Evolutionary conservation across 2,113 vertebrate species (phyloP).

Genomic region (Glaucidium brasilianum): DNA sequence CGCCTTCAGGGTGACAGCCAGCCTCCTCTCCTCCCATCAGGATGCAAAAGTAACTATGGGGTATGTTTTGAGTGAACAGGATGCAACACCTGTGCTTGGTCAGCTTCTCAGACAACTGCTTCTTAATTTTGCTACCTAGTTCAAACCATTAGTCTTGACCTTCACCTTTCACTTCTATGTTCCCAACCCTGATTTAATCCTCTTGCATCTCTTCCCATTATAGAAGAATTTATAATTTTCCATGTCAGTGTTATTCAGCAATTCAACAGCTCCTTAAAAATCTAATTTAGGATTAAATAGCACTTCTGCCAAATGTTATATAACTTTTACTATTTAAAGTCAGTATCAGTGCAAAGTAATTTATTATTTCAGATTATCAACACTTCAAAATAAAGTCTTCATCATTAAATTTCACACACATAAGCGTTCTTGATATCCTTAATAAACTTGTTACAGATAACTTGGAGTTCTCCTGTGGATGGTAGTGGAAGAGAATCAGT

Average conservation of each 20-base stretch:
- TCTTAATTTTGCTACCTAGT: not conserved
- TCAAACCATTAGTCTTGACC: not conserved
- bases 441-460: not conserved
- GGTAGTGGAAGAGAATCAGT: not conserved
- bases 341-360: not conserved
- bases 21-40: fast-evolving
- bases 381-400: not conserved
- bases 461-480: not conserved
- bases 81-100: not conserved
- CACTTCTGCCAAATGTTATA: not conserved
- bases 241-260: not conserved
- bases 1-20: fast-evolving
- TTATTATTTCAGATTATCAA: slow-evolving; percentile 9
- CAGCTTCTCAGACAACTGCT: not conserved
- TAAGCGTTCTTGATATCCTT: not conserved
- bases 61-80: fast-evolving
- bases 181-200: not conserved
- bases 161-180: not conserved
- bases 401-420: not conserved
- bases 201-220: not conserved
- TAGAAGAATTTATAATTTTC: not conserved
- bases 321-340: slow-evolving; percentile 41
- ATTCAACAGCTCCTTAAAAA: not conserved
- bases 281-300: slow-evolving; percentile 6
- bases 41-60: not conserved